Percentiles rank a stretch among this genome's conserved stretches.
phyloP scores from a whole-genome alignment of 2,797 vertebrate species.

The Onychomys arenicola region DNA sequence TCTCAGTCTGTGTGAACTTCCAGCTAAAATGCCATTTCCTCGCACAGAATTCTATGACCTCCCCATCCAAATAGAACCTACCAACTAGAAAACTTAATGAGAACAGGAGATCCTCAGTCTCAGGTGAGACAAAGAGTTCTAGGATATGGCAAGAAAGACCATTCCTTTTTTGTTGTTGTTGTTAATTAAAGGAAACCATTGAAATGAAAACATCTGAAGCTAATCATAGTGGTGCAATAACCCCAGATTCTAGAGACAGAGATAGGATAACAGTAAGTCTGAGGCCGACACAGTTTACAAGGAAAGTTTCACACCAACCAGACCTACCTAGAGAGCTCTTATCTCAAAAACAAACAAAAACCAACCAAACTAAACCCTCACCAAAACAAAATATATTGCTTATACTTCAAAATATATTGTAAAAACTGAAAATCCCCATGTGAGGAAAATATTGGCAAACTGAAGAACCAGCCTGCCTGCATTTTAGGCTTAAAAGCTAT shows the following conservation, averaged over 20 bases:
- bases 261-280: neutral
- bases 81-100: neutral
- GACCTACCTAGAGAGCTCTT: neutral
- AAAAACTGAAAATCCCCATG: neutral
- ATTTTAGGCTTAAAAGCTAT: neutral
- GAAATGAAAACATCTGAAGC: neutral
- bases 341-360: neutral
- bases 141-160: neutral
- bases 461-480: neutral
- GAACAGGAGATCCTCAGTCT: neutral
- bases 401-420: neutral
- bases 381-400: neutral
- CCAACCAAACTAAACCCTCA: neutral
- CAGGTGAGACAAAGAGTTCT: neutral
- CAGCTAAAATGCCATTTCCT: neutral
- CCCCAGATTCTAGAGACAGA: neutral
- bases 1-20: neutral
- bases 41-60: neutral
- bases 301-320: neutral
- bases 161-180: neutral
- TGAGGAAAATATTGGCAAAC: neutral
- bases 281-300: neutral
- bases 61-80: neutral
- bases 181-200: neutral
- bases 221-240: neutral